Evolutionary conservation across 2,888 invertebrate species (phyloP), one percentile per base, ranked within the genome.

Genomic region (Rotaria socialis): DNA sequence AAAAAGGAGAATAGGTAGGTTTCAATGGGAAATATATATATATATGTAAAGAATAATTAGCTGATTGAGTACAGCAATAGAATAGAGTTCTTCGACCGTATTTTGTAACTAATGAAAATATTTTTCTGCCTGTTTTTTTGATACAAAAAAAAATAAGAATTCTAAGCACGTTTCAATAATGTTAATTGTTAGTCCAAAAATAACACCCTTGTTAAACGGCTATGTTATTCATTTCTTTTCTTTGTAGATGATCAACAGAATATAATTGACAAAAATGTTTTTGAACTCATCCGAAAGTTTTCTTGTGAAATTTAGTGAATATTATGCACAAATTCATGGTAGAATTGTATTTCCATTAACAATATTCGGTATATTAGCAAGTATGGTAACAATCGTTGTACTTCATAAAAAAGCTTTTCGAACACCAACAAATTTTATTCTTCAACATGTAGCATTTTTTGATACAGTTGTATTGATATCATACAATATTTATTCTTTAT

Each of bases 401-500:
- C 80, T 80, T n/a, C 35, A 80, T 47, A 19, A 19, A 80, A 80
- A 80, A 47, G 10, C 47, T n/a, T 80, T 80, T 24, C 80, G n/a
- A 24, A 80, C 80, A 4, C 80, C 80, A n/a, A 80, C 80, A 6
- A 80, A 80, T 47, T 80, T 80, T 47, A 80, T 80, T 47, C 19
- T 80, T 5, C 80, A 80, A 47, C 80, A 80, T 47, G 47, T 80
- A 3, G 80, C 80, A 47, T 80, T 80, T 24, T 80, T 80, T n/a
- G 80, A 80, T 80, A 47, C 47, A 80, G 16, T 80, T n/a, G 80
- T 80, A 24, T 47, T 47, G n/a, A 80, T 80, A 47, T 80, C 80
- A 47, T 80, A 80, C 24, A 80, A 80, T 80, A 80, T 80, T 22
- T 80, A 41, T 80, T 80, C 80, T n/a, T 80, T 80, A n/a, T 80